These are phyloP conservation scores for Thecophora atra DNA, from an alignment of 2,888 invertebrate genomes.

Conservation along the genomic window DNA sequence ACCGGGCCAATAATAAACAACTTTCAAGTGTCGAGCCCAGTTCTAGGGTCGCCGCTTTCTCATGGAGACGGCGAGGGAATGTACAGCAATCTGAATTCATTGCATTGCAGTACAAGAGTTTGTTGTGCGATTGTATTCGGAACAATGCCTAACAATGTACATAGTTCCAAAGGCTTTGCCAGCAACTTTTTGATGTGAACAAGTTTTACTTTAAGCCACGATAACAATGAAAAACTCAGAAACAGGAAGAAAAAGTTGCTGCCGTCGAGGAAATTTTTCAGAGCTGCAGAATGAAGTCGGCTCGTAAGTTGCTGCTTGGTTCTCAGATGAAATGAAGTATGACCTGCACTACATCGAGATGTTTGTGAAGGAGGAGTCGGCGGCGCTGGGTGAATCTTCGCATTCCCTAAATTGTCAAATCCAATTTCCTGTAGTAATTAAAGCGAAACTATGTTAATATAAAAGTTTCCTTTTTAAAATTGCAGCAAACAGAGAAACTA, in stretches of 20 bases:
- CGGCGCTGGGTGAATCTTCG: conserved; percentile 2
- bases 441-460: conserved; percentile 37
- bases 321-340: not conserved
- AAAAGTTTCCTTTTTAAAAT: conserved; percentile 35
- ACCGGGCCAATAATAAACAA: conserved; percentile 20
- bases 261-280: not conserved
- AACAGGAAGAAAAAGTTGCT: not conserved
- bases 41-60: not conserved
- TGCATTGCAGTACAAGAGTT: not conserved
- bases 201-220: conserved; percentile 26
- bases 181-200: conserved; percentile 27
- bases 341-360: not conserved
- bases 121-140: conserved; percentile 40
- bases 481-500: not conserved
- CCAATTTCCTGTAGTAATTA: conserved; percentile 31
- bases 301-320: not conserved
- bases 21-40: conserved; percentile 24
- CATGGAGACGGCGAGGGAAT: not conserved
- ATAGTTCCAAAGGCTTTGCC: conserved; percentile 14
- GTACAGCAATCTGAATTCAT: not conserved
- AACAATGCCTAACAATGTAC: conserved; percentile 39
- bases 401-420: conserved; percentile 23
- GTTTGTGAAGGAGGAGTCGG: not conserved
- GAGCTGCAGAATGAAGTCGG: not conserved
- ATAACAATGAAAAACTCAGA: conserved; percentile 16